Evolutionary conservation across 2,888 invertebrate species (phyloP).

Genomic region (Eupithecia tripunctaria): DNA sequence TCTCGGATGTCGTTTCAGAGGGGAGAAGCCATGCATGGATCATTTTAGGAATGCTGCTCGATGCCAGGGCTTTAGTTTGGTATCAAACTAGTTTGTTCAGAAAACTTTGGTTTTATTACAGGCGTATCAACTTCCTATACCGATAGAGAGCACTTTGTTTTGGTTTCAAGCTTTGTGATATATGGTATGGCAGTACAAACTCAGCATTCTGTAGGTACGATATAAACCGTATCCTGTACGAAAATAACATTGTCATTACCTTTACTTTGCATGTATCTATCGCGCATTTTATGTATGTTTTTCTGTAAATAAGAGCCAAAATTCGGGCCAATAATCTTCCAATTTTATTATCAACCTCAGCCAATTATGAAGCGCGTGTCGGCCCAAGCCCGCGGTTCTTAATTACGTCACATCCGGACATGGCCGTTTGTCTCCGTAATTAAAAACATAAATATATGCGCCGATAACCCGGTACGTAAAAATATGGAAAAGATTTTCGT

Average conservation of each 20-base stretch:
- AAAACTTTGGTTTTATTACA: no score
- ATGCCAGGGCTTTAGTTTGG: background rate
- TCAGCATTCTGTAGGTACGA: no score
- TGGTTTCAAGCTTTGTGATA: no score
- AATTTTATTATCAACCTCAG: background rate
- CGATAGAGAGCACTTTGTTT: no score
- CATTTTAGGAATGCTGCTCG: background rate
- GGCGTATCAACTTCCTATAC: no score
- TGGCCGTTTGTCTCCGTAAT: conserved; percentile 16
- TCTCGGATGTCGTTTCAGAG: background rate
- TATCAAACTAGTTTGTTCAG: no score
- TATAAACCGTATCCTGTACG: no score
- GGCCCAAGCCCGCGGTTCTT: conserved; percentile 8
- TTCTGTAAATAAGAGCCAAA: background rate
- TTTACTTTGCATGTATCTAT: no score
- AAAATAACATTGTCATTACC: no score
- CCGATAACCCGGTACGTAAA: background rate
- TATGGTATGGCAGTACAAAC: no score
- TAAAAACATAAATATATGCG: conserved; percentile 29
- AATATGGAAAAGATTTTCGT: conserved; percentile 18
- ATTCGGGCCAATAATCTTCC: background rate
- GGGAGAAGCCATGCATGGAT: background rate
- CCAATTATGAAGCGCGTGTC: conserved; percentile 26
- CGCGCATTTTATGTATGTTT: no score
- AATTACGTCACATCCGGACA: conserved; percentile 23